Percentiles rank a stretch among this genome's conserved stretches.
Conservation (phyloP, 2,797 vertebrate species). For the Chrysocyon brachyurus region DNA sequence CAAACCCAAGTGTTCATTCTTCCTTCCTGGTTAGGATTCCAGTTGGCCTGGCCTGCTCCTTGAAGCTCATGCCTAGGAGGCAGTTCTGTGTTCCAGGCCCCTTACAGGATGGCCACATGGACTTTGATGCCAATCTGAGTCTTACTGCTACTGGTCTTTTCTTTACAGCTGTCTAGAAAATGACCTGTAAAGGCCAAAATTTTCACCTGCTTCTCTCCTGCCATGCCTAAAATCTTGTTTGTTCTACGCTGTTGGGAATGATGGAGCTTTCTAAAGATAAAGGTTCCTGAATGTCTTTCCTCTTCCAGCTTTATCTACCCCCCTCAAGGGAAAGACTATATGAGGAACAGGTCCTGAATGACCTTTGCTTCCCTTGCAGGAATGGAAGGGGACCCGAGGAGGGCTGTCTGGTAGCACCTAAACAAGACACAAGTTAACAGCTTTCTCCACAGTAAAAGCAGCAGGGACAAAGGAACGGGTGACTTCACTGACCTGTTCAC, state of each 20-base stretch:
- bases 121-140: not conserved
- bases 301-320: constrained; percentile 1
- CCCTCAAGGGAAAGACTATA: not conserved
- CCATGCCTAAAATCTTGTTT: not conserved
- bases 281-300: not conserved
- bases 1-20: not conserved
- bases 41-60: not conserved
- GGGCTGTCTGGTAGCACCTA: not conserved
- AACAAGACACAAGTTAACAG: not conserved
- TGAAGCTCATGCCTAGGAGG: not conserved
- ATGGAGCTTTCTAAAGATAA: not conserved
- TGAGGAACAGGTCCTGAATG: constrained; percentile 8
- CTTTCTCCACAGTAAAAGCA: constrained; percentile 30
- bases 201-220: not conserved
- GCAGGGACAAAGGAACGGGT: constrained; percentile 8
- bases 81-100: not conserved
- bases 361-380: not conserved
- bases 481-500: not conserved
- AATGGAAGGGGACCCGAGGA: not conserved
- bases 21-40: not conserved
- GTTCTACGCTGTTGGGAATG: not conserved
- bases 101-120: not conserved
- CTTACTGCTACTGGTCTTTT: not conserved
- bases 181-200: not conserved
- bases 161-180: not conserved